Percentiles rank a stretch among this genome's conserved stretches.
Evolutionary conservation across 2,888 invertebrate species (phyloP).

Genomic region (Atethmia centrago): DNA sequence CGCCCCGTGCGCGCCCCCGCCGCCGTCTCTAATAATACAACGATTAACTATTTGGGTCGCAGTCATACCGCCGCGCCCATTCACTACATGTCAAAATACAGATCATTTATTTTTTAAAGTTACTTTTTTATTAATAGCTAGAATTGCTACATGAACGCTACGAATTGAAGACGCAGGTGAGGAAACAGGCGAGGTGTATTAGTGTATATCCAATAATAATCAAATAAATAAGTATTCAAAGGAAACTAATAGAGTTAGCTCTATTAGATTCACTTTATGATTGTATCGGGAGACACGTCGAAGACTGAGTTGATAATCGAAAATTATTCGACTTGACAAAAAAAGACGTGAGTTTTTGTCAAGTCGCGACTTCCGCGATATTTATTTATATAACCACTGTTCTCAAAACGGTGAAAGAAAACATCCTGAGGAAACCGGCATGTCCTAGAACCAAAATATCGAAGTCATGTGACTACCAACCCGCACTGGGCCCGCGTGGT

Average conservation of each 20-base stretch:
- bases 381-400: neutral
- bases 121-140: too few species aligned
- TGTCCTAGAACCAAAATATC: too few species aligned
- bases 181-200: neutral
- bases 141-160: neutral
- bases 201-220: neutral
- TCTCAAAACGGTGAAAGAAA: too few species aligned
- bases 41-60: constrained; percentile 27
- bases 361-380: too few species aligned
- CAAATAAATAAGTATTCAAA: neutral
- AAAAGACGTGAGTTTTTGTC: too few species aligned
- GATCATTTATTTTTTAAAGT: neutral
- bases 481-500: too few species aligned
- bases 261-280: neutral
- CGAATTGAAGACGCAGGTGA: neutral
- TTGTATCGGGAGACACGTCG: neutral
- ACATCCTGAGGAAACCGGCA: too few species aligned
- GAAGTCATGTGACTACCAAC: too few species aligned
- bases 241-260: neutral
- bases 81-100: constrained; percentile 19
- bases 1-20: constrained; percentile 34
- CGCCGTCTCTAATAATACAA: constrained; percentile 19
- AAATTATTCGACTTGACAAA: neutral
- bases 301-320: neutral
- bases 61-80: neutral